A percentile compares a stretch with the other conserved stretches of the same genome.
These are phyloP conservation scores for Tridacna crocea DNA, from an alignment of 2,888 invertebrate species.

Conservation along the genomic window DNA sequence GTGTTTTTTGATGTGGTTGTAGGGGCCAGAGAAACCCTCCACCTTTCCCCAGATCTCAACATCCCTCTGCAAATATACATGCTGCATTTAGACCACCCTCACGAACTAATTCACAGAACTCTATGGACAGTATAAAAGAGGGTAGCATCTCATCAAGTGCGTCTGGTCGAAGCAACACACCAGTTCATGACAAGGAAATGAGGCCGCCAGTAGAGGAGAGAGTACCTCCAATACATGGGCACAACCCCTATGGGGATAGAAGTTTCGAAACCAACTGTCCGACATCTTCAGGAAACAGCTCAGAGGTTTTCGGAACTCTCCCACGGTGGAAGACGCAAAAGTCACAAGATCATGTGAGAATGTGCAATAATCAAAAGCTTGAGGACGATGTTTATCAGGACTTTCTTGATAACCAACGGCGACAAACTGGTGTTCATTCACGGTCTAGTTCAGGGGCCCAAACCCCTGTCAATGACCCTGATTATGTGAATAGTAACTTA, in stretches of 20 bases:
- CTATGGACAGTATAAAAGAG: slow-evolving; percentile 62
- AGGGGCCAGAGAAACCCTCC: slow-evolving; percentile 14
- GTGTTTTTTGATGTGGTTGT: background rate
- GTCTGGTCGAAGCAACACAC: slow-evolving; percentile 55
- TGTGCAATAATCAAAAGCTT: slow-evolving; percentile 60
- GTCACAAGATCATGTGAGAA: slow-evolving; percentile 62
- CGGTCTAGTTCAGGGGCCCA: slow-evolving; percentile 52
- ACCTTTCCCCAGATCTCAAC: slow-evolving; percentile 15
- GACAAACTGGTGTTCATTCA: slow-evolving; percentile 51
- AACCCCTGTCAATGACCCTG: slow-evolving; percentile 57
- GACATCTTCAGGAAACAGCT: slow-evolving; percentile 42
- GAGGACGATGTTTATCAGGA: slow-evolving; percentile 74
- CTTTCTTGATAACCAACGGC: slow-evolving; percentile 72
- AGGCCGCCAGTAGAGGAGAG: slow-evolving; percentile 54
- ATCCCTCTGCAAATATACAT: background rate
- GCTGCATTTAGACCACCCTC: slow-evolving; percentile 50
- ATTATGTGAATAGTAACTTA: slow-evolving; percentile 18
- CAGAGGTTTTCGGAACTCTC: slow-evolving; percentile 75
- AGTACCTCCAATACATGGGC: slow-evolving; percentile 46
- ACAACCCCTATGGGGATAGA: slow-evolving; percentile 35
- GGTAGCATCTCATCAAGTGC: slow-evolving; percentile 41
- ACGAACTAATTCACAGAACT: slow-evolving; percentile 65
- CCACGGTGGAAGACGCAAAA: slow-evolving; percentile 69
- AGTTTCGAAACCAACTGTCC: slow-evolving; percentile 55
- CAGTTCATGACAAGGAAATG: slow-evolving; percentile 53